Conservation (phyloP, 2,797 vertebrate species). For the Crocodylus rhombifer region DNA sequence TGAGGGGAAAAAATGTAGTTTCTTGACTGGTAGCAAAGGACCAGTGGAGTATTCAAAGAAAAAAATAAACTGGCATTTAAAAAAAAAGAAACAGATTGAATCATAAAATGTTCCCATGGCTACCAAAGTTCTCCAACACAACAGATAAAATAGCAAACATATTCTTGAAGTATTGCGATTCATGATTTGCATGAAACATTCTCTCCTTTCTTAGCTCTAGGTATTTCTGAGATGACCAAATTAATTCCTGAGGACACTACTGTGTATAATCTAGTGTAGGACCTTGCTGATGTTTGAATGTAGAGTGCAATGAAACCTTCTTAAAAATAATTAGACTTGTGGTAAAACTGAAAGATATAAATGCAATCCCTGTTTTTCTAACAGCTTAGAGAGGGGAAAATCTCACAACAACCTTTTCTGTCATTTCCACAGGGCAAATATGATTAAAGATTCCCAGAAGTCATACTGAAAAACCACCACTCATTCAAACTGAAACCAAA, state of each 20-base stretch:
- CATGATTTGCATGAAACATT: constrained; percentile 18
- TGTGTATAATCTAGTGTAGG: constrained; percentile 43
- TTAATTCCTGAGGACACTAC: neutral
- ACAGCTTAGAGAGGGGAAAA: neutral
- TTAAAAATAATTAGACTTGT: neutral
- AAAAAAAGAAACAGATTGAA: constrained; percentile 41
- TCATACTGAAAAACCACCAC: rapidly evolving
- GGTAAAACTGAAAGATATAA: rapidly evolving
- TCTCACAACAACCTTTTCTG: rapidly evolving
- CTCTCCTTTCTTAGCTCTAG: constrained; percentile 13
- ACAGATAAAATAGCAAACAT: constrained; percentile 50
- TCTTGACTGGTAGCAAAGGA: neutral
- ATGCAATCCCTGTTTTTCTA: neutral
- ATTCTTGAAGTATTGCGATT: constrained; percentile 34
- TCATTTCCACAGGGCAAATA: neutral
- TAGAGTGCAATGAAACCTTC: rapidly evolving
- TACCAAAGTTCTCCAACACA: constrained; percentile 50
- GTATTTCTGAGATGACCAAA: neutral
- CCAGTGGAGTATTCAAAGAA: neutral
- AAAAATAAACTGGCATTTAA: constrained; percentile 26
- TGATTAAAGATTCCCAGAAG: neutral
- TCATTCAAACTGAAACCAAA: neutral
- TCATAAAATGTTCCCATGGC: constrained; percentile 45
- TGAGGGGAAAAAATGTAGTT: neutral
- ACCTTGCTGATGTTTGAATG: rapidly evolving